Conservation (phyloP, 2,888 invertebrate species). For the Drosophila antonietae region DNA sequence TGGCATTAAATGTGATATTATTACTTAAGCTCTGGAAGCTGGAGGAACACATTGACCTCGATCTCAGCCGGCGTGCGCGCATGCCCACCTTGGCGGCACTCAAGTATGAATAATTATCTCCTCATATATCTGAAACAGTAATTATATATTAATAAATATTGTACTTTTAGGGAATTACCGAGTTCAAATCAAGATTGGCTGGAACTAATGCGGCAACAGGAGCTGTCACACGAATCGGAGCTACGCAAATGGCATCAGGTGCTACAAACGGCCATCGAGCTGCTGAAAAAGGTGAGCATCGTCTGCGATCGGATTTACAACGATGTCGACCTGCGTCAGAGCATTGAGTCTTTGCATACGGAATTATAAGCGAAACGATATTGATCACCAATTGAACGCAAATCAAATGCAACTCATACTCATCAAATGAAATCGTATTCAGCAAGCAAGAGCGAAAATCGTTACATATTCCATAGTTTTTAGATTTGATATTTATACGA, state of each 20-base stretch:
- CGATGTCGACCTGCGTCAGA: conserved; percentile 78
- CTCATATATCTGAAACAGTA: not conserved
- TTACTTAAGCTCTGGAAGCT: conserved; percentile 93
- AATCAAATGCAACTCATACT: conserved; percentile 54
- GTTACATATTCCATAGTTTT: conserved; percentile 58
- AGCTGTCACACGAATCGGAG: conserved; percentile 91
- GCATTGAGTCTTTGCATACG: conserved; percentile 77
- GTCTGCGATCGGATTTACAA: conserved; percentile 83
- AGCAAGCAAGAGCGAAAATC: conserved; percentile 32
- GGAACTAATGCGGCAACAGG: conserved; percentile 91
- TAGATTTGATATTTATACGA: conserved; percentile 11
- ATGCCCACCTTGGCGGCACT: conserved; percentile 81
- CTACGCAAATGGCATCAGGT: conserved; percentile 93
- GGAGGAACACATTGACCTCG: conserved; percentile 86
- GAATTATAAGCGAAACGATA: conserved; percentile 59
- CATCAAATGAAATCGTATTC: conserved; percentile 53
- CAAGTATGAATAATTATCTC: conserved; percentile 64
- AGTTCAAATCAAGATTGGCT: conserved; percentile 93
- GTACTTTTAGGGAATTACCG: conserved; percentile 87
- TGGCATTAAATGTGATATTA: conserved; percentile 91
- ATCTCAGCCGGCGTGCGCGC: conserved; percentile 79
- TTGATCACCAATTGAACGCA: conserved; percentile 9
- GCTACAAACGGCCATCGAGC: conserved; percentile 89
- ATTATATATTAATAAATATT: not conserved
- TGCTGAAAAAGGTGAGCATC: conserved; percentile 89